Evolutionary conservation across 2,888 invertebrate genomes (phyloP).

Genomic region (Phoronis australis): DNA sequence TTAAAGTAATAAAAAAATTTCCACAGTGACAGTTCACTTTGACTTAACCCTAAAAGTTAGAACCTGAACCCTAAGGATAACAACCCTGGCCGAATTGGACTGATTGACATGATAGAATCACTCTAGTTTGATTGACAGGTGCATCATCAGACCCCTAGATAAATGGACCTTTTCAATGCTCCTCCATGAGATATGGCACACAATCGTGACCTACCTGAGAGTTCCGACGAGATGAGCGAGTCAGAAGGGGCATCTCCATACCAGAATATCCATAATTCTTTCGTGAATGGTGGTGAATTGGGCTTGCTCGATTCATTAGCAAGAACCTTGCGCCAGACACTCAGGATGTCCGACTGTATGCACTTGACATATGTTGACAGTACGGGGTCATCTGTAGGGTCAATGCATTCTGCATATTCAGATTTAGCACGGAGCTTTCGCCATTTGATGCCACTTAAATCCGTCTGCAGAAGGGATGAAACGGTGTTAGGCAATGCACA

Average conservation of each 20-base stretch:
- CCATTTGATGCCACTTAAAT: constrained; percentile 99
- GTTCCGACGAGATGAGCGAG: constrained; percentile 65
- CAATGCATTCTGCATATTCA: constrained; percentile 2
- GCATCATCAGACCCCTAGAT: too few relatives aligned
- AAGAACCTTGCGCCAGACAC: constrained; percentile 90
- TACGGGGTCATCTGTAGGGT: constrained; percentile 59
- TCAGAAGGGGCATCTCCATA: constrained; percentile 70
- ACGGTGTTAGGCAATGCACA: too few relatives aligned
- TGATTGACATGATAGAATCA: too few relatives aligned
- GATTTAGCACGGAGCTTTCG: constrained; percentile 61
- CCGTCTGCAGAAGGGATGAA: constrained; percentile 82
- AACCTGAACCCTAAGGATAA: too few relatives aligned
- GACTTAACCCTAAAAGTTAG: too few relatives aligned
- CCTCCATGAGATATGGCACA: background rate
- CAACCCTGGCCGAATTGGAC: too few relatives aligned
- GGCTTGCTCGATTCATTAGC: constrained; percentile 24
- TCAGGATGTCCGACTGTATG: constrained; percentile 78
- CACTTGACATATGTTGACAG: constrained; percentile 54
- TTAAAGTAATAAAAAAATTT: too few relatives aligned
- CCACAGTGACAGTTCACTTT: too few relatives aligned
- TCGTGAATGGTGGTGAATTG: constrained; percentile 52
- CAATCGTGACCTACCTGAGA: constrained; percentile 69
- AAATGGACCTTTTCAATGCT: too few relatives aligned
- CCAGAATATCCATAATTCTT: constrained; percentile 99
- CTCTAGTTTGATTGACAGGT: too few relatives aligned